Base-by-base conservation (phyloP, 2,888 invertebrate genomes). In the Urechis unicinctus region DNA sequence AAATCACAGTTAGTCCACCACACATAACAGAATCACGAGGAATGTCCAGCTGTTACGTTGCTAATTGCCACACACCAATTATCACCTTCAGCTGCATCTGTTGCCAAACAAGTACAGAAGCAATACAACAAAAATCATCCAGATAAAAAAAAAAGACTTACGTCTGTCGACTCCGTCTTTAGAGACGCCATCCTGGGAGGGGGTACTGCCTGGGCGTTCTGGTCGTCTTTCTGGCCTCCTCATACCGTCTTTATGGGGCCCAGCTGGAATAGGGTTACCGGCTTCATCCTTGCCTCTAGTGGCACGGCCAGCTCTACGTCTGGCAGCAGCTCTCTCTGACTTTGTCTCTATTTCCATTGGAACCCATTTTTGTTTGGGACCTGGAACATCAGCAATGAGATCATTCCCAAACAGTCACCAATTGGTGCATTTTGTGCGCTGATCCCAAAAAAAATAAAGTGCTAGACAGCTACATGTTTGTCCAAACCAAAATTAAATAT, bases 331-430 rank as follows among this genome's bases (percentile, higher is more conserved):
- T 13, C 36, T 9, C 36, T 36, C 36, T 9, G 36, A 36, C 36
- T 36, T 36, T 9, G 36, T 36, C 17, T 92, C 91, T 60, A 94
- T 89, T 69, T 90, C 90, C 58, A 94, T 80, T 0, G 92, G 93
- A 56, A 91, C 87, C 94, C 94, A 94, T 78, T 91, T 93, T 78
- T 90, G 90, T 70, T 72, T 74, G 13, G 63, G 59, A 30, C 68
- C 75, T 61, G 48, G 6, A 48, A 26, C 48, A 53, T 26, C 2
- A 43, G 21, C 22, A 25, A 43, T 24, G 17, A n/a, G 13, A 9
- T 43, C 22, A 41, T 36, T 36, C 24, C 25, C 25, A 36, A n/a
- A 36, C 41, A 36, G 41, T 31, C 28, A 50, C 28, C 2, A 13
- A 25, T 26, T 26, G 25, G 26, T 47, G 9, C 45, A 44, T 21